Evolutionary conservation across 2,113 vertebrate genomes (phyloP).

Genomic region (Eulacestoma nigropectus): DNA sequence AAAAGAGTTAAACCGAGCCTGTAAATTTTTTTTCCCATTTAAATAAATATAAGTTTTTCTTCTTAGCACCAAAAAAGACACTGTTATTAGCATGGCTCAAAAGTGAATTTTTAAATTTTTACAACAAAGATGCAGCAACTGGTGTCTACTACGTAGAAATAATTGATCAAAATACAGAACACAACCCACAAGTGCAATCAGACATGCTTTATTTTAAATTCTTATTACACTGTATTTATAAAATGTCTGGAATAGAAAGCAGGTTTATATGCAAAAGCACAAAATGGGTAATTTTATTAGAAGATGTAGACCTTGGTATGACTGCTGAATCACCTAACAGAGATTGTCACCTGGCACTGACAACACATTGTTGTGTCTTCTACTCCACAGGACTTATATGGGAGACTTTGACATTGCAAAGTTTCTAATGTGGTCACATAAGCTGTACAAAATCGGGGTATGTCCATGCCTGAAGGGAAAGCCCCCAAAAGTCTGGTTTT

Average conservation of each 20-base stretch:
- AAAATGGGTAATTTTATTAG: slow-evolving; percentile 7
- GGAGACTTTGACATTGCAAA: not conserved
- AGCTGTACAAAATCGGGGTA: not conserved
- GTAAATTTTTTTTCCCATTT: not conserved
- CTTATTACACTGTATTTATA: slow-evolving; percentile 36
- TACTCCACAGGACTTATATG: not conserved
- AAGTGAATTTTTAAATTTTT: not conserved
- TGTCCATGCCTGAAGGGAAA: not conserved
- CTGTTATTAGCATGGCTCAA: not conserved
- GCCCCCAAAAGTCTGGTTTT: not conserved
- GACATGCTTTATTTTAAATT: slow-evolving; percentile 64
- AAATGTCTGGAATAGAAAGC: slow-evolving; percentile 11
- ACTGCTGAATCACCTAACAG: not conserved
- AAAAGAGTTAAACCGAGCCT: not conserved
- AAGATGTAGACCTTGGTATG: not conserved
- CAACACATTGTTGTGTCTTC: not conserved
- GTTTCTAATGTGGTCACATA: not conserved
- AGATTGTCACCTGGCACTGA: not conserved
- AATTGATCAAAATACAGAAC: not conserved
- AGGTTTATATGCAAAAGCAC: not conserved
- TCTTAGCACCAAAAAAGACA: not conserved
- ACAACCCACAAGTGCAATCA: not conserved
- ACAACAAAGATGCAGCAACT: not conserved
- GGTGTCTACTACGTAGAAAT: not conserved
- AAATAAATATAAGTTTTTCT: not conserved